Conservation (phyloP, 1,140 invertebrate genomes). For the Gonatopus flavifemur region DNA sequence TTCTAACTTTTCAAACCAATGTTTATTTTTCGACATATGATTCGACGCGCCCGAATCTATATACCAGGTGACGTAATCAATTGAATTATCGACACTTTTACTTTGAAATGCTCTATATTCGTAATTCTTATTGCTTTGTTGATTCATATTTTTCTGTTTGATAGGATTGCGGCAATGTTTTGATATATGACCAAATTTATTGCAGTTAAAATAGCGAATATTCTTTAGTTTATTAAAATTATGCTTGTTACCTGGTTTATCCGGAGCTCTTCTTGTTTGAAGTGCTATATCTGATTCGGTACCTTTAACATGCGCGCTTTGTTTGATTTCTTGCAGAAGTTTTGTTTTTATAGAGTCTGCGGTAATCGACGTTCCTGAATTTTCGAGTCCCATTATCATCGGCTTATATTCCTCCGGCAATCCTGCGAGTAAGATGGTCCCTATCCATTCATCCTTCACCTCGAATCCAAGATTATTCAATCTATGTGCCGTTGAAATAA, state of each 20-base stretch:
- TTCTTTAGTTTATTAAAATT: too few species aligned
- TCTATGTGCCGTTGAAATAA: neutral
- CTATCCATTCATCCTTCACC: constrained; percentile 42
- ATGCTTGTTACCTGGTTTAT: too few species aligned
- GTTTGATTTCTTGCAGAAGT: constrained; percentile 45
- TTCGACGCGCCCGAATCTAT: neutral
- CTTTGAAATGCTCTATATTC: neutral
- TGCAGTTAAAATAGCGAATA: too few species aligned
- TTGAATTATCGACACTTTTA: neutral
- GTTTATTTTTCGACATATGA: neutral
- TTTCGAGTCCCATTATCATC: constrained; percentile 51
- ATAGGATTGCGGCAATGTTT: too few species aligned
- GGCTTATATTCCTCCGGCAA: constrained; percentile 46
- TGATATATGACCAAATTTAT: too few species aligned
- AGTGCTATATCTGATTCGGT: too few species aligned
- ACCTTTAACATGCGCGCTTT: too few species aligned
- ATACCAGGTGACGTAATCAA: neutral
- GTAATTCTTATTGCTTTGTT: neutral
- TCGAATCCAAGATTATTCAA: constrained; percentile 17
- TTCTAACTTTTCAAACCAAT: neutral
- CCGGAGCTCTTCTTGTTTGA: too few species aligned
- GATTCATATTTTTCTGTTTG: too few species aligned
- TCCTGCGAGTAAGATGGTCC: constrained; percentile 43
- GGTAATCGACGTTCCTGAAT: constrained; percentile 36
- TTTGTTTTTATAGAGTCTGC: constrained; percentile 47